These are phyloP conservation scores for Hydrolagus colliei DNA, from an alignment of 2,797 vertebrate genomes.

Conservation along the genomic window DNA sequence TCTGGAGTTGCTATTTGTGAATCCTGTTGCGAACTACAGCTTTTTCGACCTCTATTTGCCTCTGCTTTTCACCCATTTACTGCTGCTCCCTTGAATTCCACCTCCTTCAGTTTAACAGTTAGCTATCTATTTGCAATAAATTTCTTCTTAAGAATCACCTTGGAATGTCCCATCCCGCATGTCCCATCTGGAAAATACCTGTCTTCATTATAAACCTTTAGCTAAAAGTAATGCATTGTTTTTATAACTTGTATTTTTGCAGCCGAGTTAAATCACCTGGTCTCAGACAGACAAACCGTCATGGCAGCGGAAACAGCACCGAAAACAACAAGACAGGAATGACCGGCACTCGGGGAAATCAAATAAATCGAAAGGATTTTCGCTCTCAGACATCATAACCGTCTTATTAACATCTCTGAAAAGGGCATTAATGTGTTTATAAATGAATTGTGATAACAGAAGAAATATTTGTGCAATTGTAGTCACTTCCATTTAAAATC, in stretches of 20 bases:
- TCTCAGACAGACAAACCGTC: constrained; percentile 42
- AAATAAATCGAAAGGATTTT: constrained; percentile 47
- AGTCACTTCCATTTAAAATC: constrained; percentile 21
- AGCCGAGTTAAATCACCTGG: constrained; percentile 55
- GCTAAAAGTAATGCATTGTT: constrained; percentile 34
- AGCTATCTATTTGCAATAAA: background rate
- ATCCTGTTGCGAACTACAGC: too few relatives aligned
- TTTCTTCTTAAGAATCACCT: background rate
- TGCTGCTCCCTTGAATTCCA: background rate
- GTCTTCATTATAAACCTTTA: constrained; percentile 36
- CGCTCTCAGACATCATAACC: constrained; percentile 28
- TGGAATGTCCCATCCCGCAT: too few relatives aligned
- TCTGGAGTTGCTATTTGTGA: too few relatives aligned
- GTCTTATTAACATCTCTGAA: background rate
- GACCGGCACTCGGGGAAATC: constrained; percentile 44
- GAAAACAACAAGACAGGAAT: constrained; percentile 45
- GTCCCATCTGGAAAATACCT: too few relatives aligned
- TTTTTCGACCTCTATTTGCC: too few relatives aligned
- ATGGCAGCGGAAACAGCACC: constrained; percentile 42
- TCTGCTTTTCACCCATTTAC: background rate
- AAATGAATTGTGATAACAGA: background rate
- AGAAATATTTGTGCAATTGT: constrained; percentile 14
- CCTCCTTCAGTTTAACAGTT: background rate
- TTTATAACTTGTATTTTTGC: constrained; percentile 47
- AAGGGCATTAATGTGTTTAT: constrained; percentile 28